Percentiles rank a stretch among this genome's conserved stretches.
phyloP scores from a whole-genome alignment of 2,888 invertebrate genomes.

The Microplitis deprimator region DNA sequence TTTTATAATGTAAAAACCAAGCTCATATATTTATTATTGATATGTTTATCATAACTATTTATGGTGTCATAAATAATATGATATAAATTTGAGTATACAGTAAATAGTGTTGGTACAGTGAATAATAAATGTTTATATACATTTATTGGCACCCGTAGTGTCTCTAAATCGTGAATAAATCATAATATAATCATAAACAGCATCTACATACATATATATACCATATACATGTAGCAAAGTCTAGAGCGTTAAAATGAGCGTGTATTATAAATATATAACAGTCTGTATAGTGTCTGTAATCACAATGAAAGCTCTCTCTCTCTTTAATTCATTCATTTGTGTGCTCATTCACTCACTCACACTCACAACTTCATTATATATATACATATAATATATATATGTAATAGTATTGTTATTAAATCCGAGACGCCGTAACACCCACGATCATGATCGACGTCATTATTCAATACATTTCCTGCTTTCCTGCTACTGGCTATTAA shows the following conservation, averaged over 20 bases:
- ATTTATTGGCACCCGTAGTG: conserved; percentile 19
- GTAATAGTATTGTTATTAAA: conserved; percentile 14
- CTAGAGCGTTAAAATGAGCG: neutral
- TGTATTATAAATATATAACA: conserved; percentile 6
- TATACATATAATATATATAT: neutral
- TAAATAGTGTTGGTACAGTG: conserved; percentile 6
- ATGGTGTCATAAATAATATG: conserved; percentile 25
- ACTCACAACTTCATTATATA: neutral
- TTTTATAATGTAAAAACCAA: neutral
- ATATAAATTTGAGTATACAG: neutral
- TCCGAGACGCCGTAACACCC: conserved; percentile 13
- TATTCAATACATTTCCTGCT: neutral
- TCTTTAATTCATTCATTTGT: neutral
- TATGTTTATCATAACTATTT: conserved; percentile 13
- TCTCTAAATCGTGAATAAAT: conserved; percentile 36
- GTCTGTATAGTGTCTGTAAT: conserved; percentile 12
- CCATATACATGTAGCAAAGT: no score
- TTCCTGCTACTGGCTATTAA: neutral
- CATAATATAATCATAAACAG: conserved; percentile 25
- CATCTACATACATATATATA: neutral
- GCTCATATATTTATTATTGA: neutral
- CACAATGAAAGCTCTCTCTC: conserved; percentile 2
- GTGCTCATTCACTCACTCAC: neutral
- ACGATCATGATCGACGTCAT: conserved; percentile 16
- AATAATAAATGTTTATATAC: neutral